These are phyloP conservation scores for Chelidonichthys spinosus DNA, from an alignment of 2,797 vertebrate genomes.

Conservation along the genomic window DNA sequence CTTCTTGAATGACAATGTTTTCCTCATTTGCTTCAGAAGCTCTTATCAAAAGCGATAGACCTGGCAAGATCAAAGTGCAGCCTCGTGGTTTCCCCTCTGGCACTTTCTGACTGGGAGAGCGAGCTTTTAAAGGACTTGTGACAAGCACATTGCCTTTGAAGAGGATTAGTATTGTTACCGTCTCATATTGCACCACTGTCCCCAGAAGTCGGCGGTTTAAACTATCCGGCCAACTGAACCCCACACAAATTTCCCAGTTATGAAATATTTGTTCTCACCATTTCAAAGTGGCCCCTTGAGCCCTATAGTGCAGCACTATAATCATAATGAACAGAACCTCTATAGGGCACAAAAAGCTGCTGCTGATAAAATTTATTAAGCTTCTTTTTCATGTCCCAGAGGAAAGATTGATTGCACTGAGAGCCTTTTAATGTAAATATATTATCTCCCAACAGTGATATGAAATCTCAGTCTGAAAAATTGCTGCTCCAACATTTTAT, in stretches of 20 bases:
- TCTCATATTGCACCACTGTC: constrained; percentile 77
- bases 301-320: constrained; percentile 58
- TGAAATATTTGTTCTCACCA: constrained; percentile 76
- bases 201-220: constrained; percentile 59
- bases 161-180: constrained; percentile 73
- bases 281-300: constrained; percentile 77
- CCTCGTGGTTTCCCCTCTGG: constrained; percentile 68
- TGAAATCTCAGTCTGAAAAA: constrained; percentile 74
- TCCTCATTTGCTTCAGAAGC: constrained; percentile 68
- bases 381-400: constrained; percentile 66
- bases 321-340: constrained; percentile 65
- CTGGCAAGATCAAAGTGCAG: constrained; percentile 80
- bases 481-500: constrained; percentile 72
- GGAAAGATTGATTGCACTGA: constrained; percentile 80
- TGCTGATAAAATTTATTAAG: constrained; percentile 72
- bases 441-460: constrained; percentile 75
- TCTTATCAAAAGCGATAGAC: constrained; percentile 78
- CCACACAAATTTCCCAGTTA: constrained; percentile 66
- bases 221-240: constrained; percentile 46
- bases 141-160: constrained; percentile 81
- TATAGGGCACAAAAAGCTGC: constrained; percentile 57
- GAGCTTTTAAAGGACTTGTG: constrained; percentile 75
- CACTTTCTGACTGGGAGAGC: constrained; percentile 69
- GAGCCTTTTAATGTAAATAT: constrained; percentile 79
- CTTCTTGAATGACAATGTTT: constrained; percentile 70